A percentile compares a stretch with the other conserved stretches of the same genome.
phyloP scores from a whole-genome alignment of 2,113 vertebrate species.

The Cochlearius cochlearius region DNA sequence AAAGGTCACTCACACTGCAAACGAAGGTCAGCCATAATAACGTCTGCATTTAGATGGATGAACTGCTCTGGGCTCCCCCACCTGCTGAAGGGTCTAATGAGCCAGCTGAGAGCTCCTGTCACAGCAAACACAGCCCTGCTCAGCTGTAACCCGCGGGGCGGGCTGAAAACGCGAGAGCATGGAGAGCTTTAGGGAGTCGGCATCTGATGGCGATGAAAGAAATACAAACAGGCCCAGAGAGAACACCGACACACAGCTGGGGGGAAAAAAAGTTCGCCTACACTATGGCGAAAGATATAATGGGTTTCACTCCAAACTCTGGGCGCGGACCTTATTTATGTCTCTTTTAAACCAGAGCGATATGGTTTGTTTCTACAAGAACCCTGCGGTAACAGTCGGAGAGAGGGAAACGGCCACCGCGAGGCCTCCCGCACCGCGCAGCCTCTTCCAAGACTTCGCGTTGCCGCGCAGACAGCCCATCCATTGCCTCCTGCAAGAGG shows the following conservation, averaged over 20 bases:
- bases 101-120: constrained; percentile 28
- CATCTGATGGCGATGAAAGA: constrained; percentile 14
- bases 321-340: not conserved
- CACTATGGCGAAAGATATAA: not conserved
- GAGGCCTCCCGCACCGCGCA: not conserved
- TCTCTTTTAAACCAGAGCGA: not conserved
- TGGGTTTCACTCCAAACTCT: not conserved
- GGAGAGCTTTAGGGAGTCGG: not conserved
- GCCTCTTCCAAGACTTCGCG: not conserved
- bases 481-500: not conserved
- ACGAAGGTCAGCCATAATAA: constrained; percentile 34
- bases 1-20: not conserved
- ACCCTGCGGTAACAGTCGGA: not conserved
- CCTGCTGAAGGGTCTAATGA: constrained; percentile 50
- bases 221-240: constrained; percentile 30
- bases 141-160: not conserved
- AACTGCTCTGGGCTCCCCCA: constrained; percentile 14
- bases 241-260: not conserved
- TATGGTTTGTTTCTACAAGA: not conserved
- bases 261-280: not conserved
- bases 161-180: not conserved
- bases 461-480: not conserved
- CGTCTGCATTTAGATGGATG: constrained; percentile 17
- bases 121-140: not conserved
- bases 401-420: not conserved